Conservation (phyloP, 1,140 invertebrate genomes). For the Venustaconcha ellipsiformis region DNA sequence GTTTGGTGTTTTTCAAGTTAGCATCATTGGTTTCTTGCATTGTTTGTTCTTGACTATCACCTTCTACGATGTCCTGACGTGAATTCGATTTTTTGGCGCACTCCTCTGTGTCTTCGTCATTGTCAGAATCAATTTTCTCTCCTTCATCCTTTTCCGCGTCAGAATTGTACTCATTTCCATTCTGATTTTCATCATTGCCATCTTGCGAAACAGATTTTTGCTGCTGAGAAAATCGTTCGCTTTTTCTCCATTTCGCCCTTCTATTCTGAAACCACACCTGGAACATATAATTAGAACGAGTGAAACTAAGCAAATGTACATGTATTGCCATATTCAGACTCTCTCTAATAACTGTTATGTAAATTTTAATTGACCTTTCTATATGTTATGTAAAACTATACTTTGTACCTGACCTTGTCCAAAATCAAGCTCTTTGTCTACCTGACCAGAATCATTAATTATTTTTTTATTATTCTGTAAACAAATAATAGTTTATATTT, state of each 20-base stretch:
- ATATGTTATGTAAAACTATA: no score
- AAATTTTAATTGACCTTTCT: no score
- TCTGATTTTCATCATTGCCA: slow-evolving; percentile 17
- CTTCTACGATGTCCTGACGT: slow-evolving; percentile 8
- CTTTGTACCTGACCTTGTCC: no score
- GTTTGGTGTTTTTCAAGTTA: slow-evolving; percentile 31
- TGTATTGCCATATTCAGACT: background rate
- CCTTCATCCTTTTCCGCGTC: slow-evolving; percentile 22
- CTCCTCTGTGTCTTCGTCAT: no score
- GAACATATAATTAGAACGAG: background rate
- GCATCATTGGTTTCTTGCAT: slow-evolving; percentile 22
- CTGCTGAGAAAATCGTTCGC: slow-evolving; percentile 64
- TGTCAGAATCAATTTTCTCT: no score
- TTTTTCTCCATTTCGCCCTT: slow-evolving; percentile 97
- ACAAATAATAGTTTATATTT: no score
- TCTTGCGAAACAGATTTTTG: slow-evolving; percentile 73
- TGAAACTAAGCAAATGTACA: background rate
- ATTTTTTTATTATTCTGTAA: no score
- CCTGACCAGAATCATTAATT: no score
- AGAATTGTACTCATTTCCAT: slow-evolving; percentile 20
- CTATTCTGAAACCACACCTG: slow-evolving; percentile 99
- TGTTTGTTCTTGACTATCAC: slow-evolving; percentile 18
- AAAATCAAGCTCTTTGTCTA: no score
- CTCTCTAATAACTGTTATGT: background rate
- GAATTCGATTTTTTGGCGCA: no score